Conservation (phyloP, 2,113 vertebrate species). For the Myotis brandtii region DNA sequence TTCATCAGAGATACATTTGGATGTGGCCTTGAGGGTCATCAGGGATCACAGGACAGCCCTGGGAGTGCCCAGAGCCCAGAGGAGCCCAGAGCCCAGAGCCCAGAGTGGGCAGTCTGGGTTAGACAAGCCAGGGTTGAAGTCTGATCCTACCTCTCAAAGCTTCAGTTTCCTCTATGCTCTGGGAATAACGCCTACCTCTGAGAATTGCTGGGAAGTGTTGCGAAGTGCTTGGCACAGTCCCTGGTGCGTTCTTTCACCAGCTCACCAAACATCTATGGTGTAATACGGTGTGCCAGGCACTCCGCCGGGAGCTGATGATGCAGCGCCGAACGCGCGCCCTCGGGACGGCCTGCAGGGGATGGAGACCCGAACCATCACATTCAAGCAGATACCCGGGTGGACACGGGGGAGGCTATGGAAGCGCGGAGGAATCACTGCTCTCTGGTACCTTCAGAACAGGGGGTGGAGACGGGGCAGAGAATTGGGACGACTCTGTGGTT, state of each 20-base stretch:
- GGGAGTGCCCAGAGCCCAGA: not conserved
- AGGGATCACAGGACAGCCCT: not conserved
- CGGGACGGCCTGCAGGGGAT: rapidly evolving
- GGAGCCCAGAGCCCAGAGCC: too few relatives aligned
- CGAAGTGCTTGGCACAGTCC: not conserved
- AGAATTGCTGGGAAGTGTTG: not conserved
- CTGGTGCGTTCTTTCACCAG: not conserved
- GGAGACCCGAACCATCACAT: too few relatives aligned
- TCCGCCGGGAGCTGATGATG: not conserved
- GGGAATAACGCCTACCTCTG: not conserved
- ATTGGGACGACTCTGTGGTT: not conserved
- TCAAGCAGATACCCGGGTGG: not conserved
- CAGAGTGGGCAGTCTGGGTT: not conserved
- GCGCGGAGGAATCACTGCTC: not conserved
- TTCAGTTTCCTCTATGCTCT: not conserved
- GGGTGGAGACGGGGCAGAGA: not conserved
- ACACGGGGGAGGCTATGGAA: not conserved
- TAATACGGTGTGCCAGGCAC: not conserved
- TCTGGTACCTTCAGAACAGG: not conserved
- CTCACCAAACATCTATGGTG: not conserved
- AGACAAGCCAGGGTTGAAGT: not conserved
- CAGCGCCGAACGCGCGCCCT: not conserved
- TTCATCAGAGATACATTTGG: not conserved
- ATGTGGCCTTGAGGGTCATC: not conserved
- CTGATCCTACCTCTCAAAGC: not conserved